Conservation (phyloP, 2,113 vertebrate species). For the Ceyx cyanopectus region DNA sequence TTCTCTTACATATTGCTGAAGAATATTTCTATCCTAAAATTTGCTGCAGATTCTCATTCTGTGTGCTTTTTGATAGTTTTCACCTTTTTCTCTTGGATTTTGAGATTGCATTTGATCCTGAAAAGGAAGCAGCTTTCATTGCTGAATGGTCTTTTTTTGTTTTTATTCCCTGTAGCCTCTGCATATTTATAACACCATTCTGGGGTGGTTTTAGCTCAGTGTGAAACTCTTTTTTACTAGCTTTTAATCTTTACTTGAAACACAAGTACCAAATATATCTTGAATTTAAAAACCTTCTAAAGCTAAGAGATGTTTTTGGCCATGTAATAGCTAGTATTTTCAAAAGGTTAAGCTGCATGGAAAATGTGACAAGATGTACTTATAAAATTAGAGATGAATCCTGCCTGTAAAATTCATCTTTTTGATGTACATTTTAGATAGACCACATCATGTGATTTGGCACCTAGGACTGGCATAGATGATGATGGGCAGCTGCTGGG, state of each 20-base stretch:
- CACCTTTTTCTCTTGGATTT: neutral
- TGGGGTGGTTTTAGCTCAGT: neutral
- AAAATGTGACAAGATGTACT: constrained; percentile 6
- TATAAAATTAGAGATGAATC: neutral
- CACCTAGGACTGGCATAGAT: neutral
- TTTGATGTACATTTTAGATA: neutral
- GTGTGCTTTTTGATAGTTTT: neutral
- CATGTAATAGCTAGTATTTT: neutral
- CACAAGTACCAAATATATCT: neutral
- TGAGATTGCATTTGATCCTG: neutral
- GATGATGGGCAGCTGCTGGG: neutral
- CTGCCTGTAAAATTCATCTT: neutral
- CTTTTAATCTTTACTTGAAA: constrained; percentile 53
- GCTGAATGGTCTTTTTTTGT: neutral
- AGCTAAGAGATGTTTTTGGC: neutral
- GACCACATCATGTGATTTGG: neutral
- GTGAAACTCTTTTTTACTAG: neutral
- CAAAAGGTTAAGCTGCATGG: neutral
- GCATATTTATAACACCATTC: constrained; percentile 38
- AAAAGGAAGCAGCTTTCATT: constrained; percentile 11
- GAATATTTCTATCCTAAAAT: neutral
- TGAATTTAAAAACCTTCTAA: constrained; percentile 13
- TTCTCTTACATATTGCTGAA: neutral
- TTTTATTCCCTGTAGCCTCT: neutral
- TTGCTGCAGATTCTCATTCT: neutral